Evolutionary conservation across 2,113 vertebrate species (phyloP).

Genomic region (Mixornis gularis): DNA sequence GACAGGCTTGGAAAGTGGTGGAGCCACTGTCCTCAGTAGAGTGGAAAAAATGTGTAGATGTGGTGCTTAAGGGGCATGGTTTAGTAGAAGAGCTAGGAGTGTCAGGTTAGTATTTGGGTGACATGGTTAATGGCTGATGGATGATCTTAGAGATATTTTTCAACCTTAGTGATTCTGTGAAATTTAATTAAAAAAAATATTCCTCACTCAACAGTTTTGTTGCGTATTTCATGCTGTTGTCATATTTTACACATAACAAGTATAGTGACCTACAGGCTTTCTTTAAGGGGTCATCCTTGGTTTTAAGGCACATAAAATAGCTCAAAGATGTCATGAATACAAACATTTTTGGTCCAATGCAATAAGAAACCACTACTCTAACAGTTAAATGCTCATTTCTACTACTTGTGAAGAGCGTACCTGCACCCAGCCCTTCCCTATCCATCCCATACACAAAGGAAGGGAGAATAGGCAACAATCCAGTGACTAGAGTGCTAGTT

Average conservation of each 20-base stretch:
- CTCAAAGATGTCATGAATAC: background rate
- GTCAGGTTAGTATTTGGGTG: background rate
- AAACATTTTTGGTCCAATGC: background rate
- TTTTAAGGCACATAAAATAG: background rate
- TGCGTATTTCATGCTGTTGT: background rate
- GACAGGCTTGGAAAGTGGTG: background rate
- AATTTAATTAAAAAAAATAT: background rate
- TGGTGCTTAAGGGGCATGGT: background rate
- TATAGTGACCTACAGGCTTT: fast-evolving
- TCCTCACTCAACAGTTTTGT: background rate
- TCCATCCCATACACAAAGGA: background rate
- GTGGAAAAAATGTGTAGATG: background rate
- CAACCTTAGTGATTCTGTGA: background rate
- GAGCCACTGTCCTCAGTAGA: background rate
- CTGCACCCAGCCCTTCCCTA: background rate
- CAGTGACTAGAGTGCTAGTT: background rate
- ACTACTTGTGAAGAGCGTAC: background rate
- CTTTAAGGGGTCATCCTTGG: background rate
- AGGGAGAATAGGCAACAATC: background rate
- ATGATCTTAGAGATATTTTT: background rate
- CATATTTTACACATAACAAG: background rate
- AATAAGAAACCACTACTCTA: background rate
- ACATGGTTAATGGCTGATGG: background rate
- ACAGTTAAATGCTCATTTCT: background rate
- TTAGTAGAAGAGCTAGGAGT: background rate